Evolutionary conservation across 2,113 vertebrate species (phyloP).

Genomic region (Chaetodon trifascialis): DNA sequence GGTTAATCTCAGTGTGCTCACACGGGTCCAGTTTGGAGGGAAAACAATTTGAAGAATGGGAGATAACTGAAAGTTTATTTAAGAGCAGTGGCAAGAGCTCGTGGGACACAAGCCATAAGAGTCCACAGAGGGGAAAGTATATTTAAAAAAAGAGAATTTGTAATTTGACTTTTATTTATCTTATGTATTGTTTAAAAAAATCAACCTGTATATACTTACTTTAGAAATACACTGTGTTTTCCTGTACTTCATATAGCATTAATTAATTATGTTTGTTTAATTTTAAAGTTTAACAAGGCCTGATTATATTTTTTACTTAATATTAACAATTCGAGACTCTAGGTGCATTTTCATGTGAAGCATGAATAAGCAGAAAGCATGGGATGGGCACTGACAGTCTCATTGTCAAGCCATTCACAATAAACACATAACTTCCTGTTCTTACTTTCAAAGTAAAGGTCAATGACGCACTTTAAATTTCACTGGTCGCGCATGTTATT

Average conservation of each 20-base stretch:
- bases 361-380: slow-evolving; percentile 79
- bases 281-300: neutral
- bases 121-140: neutral
- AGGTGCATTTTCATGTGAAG: slow-evolving; percentile 33
- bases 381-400: slow-evolving; percentile 38
- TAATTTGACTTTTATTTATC: neutral
- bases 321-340: neutral
- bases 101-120: neutral
- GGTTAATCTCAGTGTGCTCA: slow-evolving; percentile 36
- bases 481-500: fast-evolving
- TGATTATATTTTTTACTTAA: neutral
- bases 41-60: neutral
- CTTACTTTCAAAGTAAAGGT: slow-evolving; percentile 35
- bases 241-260: too few species aligned
- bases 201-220: neutral
- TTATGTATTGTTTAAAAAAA: neutral
- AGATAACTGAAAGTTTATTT: slow-evolving; percentile 3
- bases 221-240: neutral
- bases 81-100: neutral
- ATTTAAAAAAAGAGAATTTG: too few species aligned
- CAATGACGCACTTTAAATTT: slow-evolving; percentile 5
- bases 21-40: slow-evolving; percentile 13
- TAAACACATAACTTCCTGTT: slow-evolving; percentile 13
- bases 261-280: neutral
- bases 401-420: neutral